These are phyloP conservation scores for Paramuricea clavata DNA, from an alignment of 92 coral and sea anemone genomes.

Conservation along the genomic window DNA sequence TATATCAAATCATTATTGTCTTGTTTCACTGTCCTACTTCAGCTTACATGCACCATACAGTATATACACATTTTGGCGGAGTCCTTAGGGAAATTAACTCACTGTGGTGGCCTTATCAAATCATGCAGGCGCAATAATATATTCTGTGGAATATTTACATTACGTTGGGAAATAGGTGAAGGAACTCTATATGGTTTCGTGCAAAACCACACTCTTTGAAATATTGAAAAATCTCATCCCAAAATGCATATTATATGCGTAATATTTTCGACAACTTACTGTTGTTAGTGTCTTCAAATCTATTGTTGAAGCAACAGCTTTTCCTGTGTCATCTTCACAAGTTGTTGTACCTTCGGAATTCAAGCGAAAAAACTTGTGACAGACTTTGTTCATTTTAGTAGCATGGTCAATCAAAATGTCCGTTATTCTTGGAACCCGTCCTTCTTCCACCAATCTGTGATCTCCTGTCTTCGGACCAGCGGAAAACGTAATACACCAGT, in stretches of 20 bases:
- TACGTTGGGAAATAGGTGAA: no score
- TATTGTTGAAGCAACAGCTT: constrained; percentile 64
- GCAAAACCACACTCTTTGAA: no score
- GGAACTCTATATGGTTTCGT: no score
- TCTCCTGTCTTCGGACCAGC: constrained; percentile 65
- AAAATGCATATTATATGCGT: background rate
- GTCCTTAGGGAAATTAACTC: no score
- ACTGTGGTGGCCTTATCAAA: no score
- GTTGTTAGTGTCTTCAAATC: background rate
- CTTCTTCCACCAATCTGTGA: constrained; percentile 54
- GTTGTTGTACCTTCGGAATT: constrained; percentile 56
- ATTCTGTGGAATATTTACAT: no score
- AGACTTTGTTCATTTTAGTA: constrained; percentile 46
- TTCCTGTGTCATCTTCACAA: constrained; percentile 62
- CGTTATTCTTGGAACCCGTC: constrained; percentile 54
- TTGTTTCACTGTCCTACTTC: no score
- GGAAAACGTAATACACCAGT: constrained; percentile 54
- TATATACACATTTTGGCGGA: no score
- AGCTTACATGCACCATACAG: no score
- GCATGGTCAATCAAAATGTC: constrained; percentile 60
- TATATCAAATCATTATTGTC: no score
- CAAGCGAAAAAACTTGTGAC: constrained; percentile 66
- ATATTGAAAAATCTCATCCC: no score
- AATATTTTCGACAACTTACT: background rate
- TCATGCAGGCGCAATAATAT: no score